A percentile compares a stretch with the other conserved stretches of the same genome.
phyloP scores from a whole-genome alignment of 2,113 vertebrate genomes.

The Cryptoleucopteryx plumbea region DNA sequence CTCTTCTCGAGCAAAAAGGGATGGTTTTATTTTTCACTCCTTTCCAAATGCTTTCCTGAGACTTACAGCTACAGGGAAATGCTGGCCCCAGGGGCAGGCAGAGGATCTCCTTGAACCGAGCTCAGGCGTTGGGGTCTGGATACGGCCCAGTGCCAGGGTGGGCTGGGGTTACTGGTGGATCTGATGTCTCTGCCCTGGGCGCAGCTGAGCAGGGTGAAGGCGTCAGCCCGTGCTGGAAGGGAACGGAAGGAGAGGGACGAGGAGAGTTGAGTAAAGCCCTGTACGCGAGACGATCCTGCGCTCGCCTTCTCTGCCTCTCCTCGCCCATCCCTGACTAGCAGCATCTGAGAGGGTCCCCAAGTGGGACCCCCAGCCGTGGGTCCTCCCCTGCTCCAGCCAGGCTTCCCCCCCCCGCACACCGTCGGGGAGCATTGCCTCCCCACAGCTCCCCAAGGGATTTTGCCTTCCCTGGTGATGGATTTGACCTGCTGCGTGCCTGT shows the following conservation, averaged over 20 bases:
- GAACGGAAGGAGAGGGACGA: neutral
- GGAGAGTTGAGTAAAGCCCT: neutral
- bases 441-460: fast-evolving
- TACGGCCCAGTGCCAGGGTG: fast-evolving
- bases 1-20: fast-evolving
- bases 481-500: fast-evolving
- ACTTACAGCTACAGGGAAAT: neutral
- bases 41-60: neutral
- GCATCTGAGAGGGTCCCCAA: neutral
- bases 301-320: neutral
- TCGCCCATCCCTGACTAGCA: neutral
- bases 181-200: no score
- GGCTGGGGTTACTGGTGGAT: neutral
- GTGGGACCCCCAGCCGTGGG: fast-evolving
- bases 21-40: neutral
- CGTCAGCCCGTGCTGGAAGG: neutral
- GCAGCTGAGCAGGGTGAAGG: fast-evolving
- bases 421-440: neutral
- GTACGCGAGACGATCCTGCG: fast-evolving
- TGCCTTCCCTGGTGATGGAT: neutral
- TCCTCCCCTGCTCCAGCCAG: neutral
- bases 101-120: neutral
- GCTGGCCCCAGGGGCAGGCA: fast-evolving
- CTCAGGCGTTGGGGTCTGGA: fast-evolving
- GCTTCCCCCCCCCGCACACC: neutral